These are phyloP conservation scores for Operophtera brumata DNA, from an alignment of 2,888 invertebrate genomes.

Conservation along the genomic window DNA sequence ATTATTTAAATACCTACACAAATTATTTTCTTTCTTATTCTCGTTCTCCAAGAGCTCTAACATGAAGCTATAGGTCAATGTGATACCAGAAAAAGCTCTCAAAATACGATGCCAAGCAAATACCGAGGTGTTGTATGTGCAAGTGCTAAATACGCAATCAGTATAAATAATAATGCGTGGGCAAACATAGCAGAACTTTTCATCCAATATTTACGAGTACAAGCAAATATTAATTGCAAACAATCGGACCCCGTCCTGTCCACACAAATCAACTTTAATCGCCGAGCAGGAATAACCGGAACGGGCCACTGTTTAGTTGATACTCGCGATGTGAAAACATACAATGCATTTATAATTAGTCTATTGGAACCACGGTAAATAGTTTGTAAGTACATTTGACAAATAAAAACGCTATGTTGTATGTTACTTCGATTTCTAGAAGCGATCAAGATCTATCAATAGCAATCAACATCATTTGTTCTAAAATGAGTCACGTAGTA, in stretches of 20 bases:
- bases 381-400: no score
- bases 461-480: no score
- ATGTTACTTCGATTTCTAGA: no score
- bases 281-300: conserved; percentile 40
- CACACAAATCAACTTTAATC: conserved; percentile 41
- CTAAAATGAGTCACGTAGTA: no score
- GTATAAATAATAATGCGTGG: conserved; percentile 11
- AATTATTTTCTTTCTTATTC: background rate
- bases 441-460: no score
- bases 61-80: background rate
- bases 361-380: conserved; percentile 4
- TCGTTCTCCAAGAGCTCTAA: background rate
- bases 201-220: conserved; percentile 25
- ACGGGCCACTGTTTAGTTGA: conserved; percentile 38
- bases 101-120: background rate
- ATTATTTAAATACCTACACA: no score
- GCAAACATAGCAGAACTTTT: conserved; percentile 23
- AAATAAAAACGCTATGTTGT: no score
- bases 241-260: conserved; percentile 34
- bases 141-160: conserved; percentile 7
- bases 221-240: conserved; percentile 32
- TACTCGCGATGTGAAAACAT: conserved; percentile 31
- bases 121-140: conserved; percentile 2
- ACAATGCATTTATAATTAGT: conserved; percentile 25
- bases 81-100: background rate